Conservation (phyloP, 2,888 invertebrate species). For the Apamea epomidion region DNA sequence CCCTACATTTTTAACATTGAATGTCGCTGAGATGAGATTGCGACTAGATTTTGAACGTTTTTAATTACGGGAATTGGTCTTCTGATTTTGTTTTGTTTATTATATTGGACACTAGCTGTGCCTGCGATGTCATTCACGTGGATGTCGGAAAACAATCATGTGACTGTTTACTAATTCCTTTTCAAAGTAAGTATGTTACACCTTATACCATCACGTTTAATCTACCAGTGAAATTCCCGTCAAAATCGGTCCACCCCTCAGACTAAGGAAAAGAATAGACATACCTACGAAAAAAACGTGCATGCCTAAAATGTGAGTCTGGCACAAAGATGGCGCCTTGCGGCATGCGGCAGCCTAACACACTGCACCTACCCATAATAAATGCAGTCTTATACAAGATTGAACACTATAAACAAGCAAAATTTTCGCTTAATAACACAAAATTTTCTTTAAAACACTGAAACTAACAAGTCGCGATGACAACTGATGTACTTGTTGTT, state of each 20-base stretch:
- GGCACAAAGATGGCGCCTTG: too few species aligned
- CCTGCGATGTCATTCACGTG: background rate
- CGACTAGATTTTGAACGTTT: background rate
- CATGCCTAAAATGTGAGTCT: too few species aligned
- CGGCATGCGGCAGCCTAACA: too few species aligned
- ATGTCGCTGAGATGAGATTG: background rate
- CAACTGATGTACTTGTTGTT: too few species aligned
- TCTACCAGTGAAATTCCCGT: background rate
- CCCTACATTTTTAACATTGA: background rate
- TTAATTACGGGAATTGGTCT: background rate
- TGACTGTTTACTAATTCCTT: background rate
- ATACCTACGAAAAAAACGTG: too few species aligned
- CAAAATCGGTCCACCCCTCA: background rate
- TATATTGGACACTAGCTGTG: background rate
- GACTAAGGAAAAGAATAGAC: too few species aligned
- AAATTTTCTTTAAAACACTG: too few species aligned
- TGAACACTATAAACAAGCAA: too few species aligned
- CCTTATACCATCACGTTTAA: background rate
- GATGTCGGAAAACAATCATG: background rate
- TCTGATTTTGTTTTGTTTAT: slow-evolving; percentile 6
- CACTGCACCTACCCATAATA: too few species aligned
- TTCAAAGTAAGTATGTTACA: background rate
- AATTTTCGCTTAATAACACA: too few species aligned
- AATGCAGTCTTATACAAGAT: too few species aligned
- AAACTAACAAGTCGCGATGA: too few species aligned